These are phyloP conservation scores for Zelostemma sp. DNA, from an alignment of 1,140 invertebrate species.

Conservation along the genomic window DNA sequence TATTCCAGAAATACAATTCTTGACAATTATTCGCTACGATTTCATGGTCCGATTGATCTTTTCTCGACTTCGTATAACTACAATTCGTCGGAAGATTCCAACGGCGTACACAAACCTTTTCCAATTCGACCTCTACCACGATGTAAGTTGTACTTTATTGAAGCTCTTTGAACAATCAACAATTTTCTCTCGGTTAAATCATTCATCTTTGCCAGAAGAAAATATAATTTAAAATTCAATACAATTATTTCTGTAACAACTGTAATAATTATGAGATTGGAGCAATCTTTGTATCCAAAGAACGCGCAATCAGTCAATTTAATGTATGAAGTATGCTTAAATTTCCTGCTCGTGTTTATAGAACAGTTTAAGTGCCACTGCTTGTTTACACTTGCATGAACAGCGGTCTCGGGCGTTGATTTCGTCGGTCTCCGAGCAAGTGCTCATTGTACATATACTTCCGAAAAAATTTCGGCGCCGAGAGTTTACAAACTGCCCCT, in stretches of 20 bases:
- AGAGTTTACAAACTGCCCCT: too few relatives aligned
- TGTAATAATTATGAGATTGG: neutral
- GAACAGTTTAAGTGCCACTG: constrained; percentile 66
- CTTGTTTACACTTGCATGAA: constrained; percentile 60
- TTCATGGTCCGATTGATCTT: constrained; percentile 16
- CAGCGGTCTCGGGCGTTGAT: constrained; percentile 46
- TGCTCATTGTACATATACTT: too few relatives aligned
- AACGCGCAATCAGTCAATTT: constrained; percentile 56
- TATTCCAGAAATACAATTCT: constrained; percentile 48
- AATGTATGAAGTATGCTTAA: constrained; percentile 63
- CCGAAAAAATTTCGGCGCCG: too few relatives aligned
- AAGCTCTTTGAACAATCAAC: neutral
- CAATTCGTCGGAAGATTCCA: constrained; percentile 49
- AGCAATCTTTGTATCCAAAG: constrained; percentile 10
- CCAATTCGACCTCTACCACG: constrained; percentile 55
- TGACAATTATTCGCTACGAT: constrained; percentile 32
- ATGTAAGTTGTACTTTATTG: constrained; percentile 47
- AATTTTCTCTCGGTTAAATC: too few relatives aligned
- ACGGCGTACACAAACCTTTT: constrained; percentile 51
- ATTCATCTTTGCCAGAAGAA: neutral
- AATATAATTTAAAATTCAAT: neutral
- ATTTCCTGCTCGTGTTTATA: constrained; percentile 69
- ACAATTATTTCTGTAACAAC: neutral
- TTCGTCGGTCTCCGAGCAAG: constrained; percentile 50
- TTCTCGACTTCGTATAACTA: constrained; percentile 12